phyloP scores from a whole-genome alignment of 2,113 vertebrate species.

The Thamnophis sirtalis region DNA sequence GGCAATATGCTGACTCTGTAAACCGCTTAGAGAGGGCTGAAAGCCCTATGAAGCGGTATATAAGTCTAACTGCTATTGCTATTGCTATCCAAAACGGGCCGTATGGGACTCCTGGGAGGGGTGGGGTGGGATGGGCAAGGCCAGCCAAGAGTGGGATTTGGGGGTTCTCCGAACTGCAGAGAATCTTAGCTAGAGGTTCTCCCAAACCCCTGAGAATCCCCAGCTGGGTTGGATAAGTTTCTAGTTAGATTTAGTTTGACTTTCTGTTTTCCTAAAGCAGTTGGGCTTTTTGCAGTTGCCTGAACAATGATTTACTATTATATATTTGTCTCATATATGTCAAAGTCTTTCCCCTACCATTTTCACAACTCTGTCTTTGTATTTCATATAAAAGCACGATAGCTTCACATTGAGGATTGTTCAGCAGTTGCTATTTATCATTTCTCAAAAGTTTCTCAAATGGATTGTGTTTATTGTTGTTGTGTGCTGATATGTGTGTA shows the following conservation, averaged over 20 bases:
- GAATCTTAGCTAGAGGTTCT: too few relatives aligned
- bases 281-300: conserved; percentile 73
- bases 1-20: too few relatives aligned
- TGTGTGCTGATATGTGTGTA: conserved; percentile 47
- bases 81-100: too few relatives aligned
- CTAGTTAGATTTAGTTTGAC: conserved; percentile 69
- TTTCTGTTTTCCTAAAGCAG: conserved; percentile 72
- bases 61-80: too few relatives aligned
- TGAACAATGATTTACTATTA: conserved; percentile 75
- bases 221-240: conserved; percentile 41
- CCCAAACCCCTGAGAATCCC: too few relatives aligned
- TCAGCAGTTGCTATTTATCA: conserved; percentile 91
- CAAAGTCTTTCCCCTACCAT: conserved; percentile 86
- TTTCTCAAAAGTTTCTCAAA: conserved; percentile 88
- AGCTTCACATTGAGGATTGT: conserved; percentile 86
- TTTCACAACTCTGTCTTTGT: conserved; percentile 85
- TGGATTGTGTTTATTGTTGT: conserved; percentile 83
- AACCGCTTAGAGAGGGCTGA: too few relatives aligned
- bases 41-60: too few relatives aligned
- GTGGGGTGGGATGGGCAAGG: too few relatives aligned
- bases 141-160: too few relatives aligned
- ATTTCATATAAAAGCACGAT: conserved; percentile 86
- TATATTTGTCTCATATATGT: conserved; percentile 80
- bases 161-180: too few relatives aligned
- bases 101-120: too few relatives aligned